Conservation (phyloP, 2,888 invertebrate genomes). For the Hedychridium roseum region DNA sequence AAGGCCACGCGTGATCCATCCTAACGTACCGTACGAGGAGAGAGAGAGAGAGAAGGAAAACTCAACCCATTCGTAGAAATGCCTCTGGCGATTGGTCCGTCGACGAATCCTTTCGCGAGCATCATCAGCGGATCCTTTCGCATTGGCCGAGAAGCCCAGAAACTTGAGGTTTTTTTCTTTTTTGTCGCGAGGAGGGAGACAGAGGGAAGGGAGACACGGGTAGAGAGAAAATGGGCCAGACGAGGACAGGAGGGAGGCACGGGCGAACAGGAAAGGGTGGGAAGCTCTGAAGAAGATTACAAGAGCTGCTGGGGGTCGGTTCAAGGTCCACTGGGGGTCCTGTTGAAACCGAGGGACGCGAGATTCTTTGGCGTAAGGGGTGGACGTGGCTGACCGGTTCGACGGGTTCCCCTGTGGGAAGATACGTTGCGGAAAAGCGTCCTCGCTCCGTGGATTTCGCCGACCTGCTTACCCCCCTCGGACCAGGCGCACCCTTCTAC, state of each 20-base stretch:
- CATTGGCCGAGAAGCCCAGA: constrained; percentile 26
- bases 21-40: constrained; percentile 22
- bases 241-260: too few relatives aligned
- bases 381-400: constrained; percentile 41
- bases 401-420: constrained; percentile 56
- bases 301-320: neutral
- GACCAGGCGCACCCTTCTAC: neutral
- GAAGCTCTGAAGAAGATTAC: too few relatives aligned
- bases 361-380: constrained; percentile 41
- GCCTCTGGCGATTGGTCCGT: constrained; percentile 23
- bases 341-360: constrained; percentile 9
- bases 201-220: too few relatives aligned
- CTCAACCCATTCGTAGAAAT: too few relatives aligned
- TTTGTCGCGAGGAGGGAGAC: too few relatives aligned
- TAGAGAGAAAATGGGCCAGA: too few relatives aligned
- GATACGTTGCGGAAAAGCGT: constrained; percentile 55
- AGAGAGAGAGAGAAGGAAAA: too few relatives aligned
- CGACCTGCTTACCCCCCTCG: constrained; percentile 20
- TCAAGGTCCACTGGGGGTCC: constrained; percentile 22
- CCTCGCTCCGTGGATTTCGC: constrained; percentile 23
- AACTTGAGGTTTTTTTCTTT: too few relatives aligned
- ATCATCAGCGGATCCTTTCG: neutral
- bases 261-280: too few relatives aligned
- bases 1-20: constrained; percentile 26
- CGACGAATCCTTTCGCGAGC: constrained; percentile 15